Conservation (phyloP, 2,797 vertebrate genomes). For the Botia almorhae region DNA sequence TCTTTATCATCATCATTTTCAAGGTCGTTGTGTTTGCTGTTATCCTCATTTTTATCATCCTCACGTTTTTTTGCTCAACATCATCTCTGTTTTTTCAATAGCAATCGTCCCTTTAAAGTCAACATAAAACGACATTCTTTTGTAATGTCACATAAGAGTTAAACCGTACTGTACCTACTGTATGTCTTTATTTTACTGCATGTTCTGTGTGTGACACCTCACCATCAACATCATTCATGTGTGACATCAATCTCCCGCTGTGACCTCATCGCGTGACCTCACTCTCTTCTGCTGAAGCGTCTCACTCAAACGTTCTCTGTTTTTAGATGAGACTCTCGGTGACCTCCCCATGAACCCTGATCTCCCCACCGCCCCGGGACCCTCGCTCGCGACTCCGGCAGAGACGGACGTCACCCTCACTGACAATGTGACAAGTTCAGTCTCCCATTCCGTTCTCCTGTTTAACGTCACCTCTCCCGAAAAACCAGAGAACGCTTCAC, state of each 20-base stretch:
- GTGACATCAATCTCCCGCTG: constrained; percentile 17
- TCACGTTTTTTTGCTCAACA: not conserved
- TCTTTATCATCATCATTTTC: constrained; percentile 52
- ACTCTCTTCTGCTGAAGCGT: constrained; percentile 7
- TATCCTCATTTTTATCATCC: constrained; percentile 59
- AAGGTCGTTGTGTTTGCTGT: constrained; percentile 51
- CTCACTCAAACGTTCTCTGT: constrained; percentile 64
- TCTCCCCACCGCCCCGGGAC: constrained; percentile 81
- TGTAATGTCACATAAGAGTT: too few species aligned
- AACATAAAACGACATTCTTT: not conserved
- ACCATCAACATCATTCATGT: constrained; percentile 12
- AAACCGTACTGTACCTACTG: too few species aligned
- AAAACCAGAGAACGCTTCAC: constrained; percentile 60
- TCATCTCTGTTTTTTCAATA: not conserved
- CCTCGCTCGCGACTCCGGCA: constrained; percentile 79
- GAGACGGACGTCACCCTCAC: constrained; percentile 78
- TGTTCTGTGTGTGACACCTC: constrained; percentile 28
- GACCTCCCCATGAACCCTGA: constrained; percentile 71
- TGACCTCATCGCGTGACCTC: not conserved
- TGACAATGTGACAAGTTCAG: constrained; percentile 77
- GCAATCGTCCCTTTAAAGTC: too few species aligned
- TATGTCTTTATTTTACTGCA: not conserved
- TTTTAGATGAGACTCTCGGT: constrained; percentile 81
- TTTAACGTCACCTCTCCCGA: constrained; percentile 68
- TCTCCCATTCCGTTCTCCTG: constrained; percentile 58